Base-by-base conservation (phyloP, 2,888 invertebrate genomes). In the Cheilosia pagana region DNA sequence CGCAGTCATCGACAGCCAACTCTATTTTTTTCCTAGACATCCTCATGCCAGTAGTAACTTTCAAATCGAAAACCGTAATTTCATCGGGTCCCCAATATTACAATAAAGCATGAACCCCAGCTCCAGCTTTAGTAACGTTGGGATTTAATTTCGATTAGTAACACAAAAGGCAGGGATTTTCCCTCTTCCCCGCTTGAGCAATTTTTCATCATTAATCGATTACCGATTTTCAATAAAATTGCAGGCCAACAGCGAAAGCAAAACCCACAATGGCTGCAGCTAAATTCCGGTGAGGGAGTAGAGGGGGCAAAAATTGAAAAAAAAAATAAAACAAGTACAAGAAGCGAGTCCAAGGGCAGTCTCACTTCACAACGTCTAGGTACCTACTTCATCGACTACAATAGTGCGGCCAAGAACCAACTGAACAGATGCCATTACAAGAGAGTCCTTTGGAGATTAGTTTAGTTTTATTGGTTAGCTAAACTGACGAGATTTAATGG, bases 151-250 rank as follows among this genome's bases (percentile, higher is more conserved):
- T 68, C 60, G 67, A 76, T 67, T 67, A 67, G 43, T 53, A 41
- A 53, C 6, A 39, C 21, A 7, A 41, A 14, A 70, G 35, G 48
- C 53, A 31, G 4, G 14, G 14, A 19, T 39, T 19, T 16, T 57
- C 35, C 50, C 45, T 74, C 67, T 10, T 53, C 7, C 31, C 31
- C 12, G 53, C 3, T 31, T 59, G 53, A 19, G 48, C 71, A 60
- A 45, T 86, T 63, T 83, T 65, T 74, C 81, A 87, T 87, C 87
- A 85, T 85, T 85, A 85, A 81, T 87, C 87, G 87, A 85, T 87
- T 87, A 87, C 74, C 65, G 83, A 78, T 71, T 76, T 71, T 77
- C 67, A 86, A 82, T 82, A 67, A 81, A 86, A 87, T 86, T 87
- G 87, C 87, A 87, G 86, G 82, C 41, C 60, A 74, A 25, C 62